Percentiles rank a stretch among this genome's conserved stretches.
Conservation (phyloP, 2,113 vertebrate genomes). For the Glaucomys volans region DNA sequence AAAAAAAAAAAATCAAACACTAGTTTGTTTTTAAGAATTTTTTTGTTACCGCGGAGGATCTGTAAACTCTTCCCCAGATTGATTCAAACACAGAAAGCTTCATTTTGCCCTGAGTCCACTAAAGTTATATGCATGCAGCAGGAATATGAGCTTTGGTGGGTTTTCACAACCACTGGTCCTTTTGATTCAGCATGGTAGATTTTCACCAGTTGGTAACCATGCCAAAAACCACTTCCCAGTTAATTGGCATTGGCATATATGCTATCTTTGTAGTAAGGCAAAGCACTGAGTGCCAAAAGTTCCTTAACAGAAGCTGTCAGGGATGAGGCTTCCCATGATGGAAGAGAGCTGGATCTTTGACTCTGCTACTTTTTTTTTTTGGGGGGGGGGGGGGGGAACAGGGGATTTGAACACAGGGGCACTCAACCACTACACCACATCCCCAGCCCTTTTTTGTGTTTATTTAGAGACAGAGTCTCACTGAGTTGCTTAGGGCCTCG, state of each 20-base stretch:
- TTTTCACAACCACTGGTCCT: background rate
- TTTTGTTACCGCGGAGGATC: background rate
- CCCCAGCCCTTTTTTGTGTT: no score
- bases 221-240: background rate
- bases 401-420: no score
- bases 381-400: no score
- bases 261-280: background rate
- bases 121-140: background rate
- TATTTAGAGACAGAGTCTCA: no score
- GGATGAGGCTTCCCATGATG: background rate
- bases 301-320: background rate
- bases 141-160: background rate
- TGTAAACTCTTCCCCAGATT: background rate
- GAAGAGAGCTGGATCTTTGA: background rate
- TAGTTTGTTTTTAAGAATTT: background rate
- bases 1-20: no score
- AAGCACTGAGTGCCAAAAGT: background rate
- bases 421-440: no score
- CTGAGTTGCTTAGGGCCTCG: no score
- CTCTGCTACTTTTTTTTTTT: no score
- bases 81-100: background rate
- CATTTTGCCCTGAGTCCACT: background rate
- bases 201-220: background rate
- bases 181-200: background rate
- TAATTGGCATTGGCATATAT: background rate